Conservation (phyloP, 2,888 invertebrate species). For the Drosophila ustulata region DNA sequence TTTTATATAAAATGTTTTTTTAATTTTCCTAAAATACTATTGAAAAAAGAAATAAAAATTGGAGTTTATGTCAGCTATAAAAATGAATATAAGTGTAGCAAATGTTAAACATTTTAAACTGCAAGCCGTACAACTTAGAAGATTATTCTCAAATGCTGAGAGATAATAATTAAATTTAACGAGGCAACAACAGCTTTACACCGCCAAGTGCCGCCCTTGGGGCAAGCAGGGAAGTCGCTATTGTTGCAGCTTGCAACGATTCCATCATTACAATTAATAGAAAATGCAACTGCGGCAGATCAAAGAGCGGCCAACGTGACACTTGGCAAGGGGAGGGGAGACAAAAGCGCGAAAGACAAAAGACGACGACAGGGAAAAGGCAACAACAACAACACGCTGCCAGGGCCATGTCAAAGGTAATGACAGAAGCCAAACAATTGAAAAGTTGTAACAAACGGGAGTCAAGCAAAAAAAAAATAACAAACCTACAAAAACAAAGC, state of each 20-base stretch:
- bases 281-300: constrained; percentile 70
- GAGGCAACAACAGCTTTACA: constrained; percentile 44
- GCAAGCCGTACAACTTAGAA: neutral
- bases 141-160: neutral
- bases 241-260: constrained; percentile 61
- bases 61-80: too few relatives aligned
- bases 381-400: constrained; percentile 65
- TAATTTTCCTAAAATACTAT: too few relatives aligned
- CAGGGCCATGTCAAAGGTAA: constrained; percentile 76
- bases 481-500: constrained; percentile 69
- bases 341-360: constrained; percentile 77
- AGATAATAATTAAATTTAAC: constrained; percentile 50
- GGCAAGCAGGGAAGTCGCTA: constrained; percentile 29
- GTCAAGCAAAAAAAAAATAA: constrained; percentile 23
- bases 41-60: too few relatives aligned
- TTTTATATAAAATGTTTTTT: too few relatives aligned
- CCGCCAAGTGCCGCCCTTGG: constrained; percentile 9
- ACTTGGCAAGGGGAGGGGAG: constrained; percentile 24
- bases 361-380: constrained; percentile 79
- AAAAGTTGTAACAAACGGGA: constrained; percentile 72
- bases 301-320: constrained; percentile 55
- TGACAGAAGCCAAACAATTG: constrained; percentile 80
- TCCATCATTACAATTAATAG: constrained; percentile 77
- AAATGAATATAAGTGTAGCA: too few relatives aligned
- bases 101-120: too few relatives aligned